Evolutionary conservation across 2,113 vertebrate species (phyloP).

Genomic region (Podarcis raffonei): DNA sequence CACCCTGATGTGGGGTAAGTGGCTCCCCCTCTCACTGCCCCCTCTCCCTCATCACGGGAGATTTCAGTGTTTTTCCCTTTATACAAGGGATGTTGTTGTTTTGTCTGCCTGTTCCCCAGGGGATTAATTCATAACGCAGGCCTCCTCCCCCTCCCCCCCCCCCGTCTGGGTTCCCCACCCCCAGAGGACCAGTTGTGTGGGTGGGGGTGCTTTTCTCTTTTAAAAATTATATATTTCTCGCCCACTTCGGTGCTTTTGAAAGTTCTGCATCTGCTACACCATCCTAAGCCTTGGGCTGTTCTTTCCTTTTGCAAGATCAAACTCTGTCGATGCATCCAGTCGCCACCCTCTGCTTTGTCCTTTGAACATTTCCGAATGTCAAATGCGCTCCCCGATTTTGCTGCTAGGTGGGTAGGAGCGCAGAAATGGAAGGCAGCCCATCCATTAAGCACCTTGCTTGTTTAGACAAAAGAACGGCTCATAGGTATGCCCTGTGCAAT

Average conservation of each 20-base stretch:
- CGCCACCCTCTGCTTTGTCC: neutral
- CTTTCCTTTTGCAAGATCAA: neutral
- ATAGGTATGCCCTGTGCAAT: neutral
- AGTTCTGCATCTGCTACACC: neutral
- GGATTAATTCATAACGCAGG: neutral
- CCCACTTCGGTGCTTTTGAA: neutral
- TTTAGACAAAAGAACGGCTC: neutral
- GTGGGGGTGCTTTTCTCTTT: neutral
- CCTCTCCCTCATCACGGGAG: neutral
- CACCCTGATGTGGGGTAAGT: slow-evolving; percentile 84
- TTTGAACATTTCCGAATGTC: neutral
- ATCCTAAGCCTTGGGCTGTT: neutral
- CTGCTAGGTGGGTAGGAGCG: neutral
- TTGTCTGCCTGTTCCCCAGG: neutral
- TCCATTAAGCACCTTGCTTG: neutral
- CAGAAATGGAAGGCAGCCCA: neutral
- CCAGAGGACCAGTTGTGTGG: too few relatives aligned
- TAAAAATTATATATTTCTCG: neutral
- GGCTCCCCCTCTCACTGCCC: too few relatives aligned
- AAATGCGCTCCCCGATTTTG: neutral
- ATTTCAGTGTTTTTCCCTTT: neutral
- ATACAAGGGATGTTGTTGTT: neutral
- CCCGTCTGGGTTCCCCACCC: neutral
- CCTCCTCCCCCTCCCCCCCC: neutral
- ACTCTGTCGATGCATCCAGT: neutral